Evolutionary conservation across 2,113 vertebrate genomes (phyloP), one percentile per base, ranked within the genome.

Genomic region (Isurus oxyrinchus): DNA sequence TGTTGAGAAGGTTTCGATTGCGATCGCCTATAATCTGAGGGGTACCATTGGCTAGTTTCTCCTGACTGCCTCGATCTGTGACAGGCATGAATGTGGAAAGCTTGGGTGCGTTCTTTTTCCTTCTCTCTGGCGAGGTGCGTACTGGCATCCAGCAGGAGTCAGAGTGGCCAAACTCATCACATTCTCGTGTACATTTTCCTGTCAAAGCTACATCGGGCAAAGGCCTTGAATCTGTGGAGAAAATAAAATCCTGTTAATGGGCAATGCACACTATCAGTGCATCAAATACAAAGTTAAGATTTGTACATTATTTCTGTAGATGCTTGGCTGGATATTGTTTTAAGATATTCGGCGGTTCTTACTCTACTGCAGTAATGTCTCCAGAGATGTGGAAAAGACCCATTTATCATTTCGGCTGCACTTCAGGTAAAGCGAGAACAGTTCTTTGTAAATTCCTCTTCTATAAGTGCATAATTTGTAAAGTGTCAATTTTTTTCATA

Each of bases 111-210:
- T 97, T 99, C 97, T 99, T 99, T 97, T 98, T 98, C 97, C 99
- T 99, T 97, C 99, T 98, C 98, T 99, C 99, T 0, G 99, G 99
- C 97, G 99, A 99, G 96, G 99, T 99, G 97, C 99, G 99, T 97
- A 99, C 99, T 6, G 99, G 99, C 99, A 99, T 99, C 99, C 99
- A 99, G 98, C 99, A 99, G 98, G 99, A 99, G 97, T 99, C 99
- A 21, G 99, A 99, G 98, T 99, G 99, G 98, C 99, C 99, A 0
- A 99, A 99, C 97, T 99, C 99, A 96, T 99, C 99, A 97, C 99
- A 99, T 97, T 99, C 99, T 96, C 99, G 98, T 87, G 99, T 99
- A 97, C 99, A 99, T 97, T 99, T 99, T 97, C 99, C 99, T 96
- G 99, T 99, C 98, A 99, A 98, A 97, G 99, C 99, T 98, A 99